Evolutionary conservation across 2,797 vertebrate genomes (phyloP).

Genomic region (Phoebastria nigripes): DNA sequence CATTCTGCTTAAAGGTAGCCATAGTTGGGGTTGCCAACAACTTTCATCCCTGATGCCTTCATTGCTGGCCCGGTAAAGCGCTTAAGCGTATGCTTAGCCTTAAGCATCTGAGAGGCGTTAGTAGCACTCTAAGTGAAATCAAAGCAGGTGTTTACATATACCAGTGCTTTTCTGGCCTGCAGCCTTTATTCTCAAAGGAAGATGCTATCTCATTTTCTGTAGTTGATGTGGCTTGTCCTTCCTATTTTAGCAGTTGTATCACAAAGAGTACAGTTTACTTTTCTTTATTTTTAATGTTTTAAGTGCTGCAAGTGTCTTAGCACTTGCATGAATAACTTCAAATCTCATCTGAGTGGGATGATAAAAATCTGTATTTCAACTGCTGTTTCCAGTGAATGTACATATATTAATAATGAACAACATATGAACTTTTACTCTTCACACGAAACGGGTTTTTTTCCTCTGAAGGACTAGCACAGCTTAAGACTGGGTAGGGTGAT

Average conservation of each 20-base stretch:
- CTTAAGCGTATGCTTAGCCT: not conserved
- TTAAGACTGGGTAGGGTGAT: not conserved
- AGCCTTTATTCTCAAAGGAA: not conserved
- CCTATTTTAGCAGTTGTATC: not conserved
- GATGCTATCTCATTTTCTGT: not conserved
- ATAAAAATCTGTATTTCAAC: not conserved
- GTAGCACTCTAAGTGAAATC: not conserved
- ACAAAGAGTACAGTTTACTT: not conserved
- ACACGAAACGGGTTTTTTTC: rapidly evolving
- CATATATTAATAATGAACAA: not conserved
- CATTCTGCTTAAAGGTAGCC: not conserved
- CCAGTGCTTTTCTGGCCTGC: not conserved
- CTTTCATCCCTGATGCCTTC: not conserved
- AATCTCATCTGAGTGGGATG: not conserved
- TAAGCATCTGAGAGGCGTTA: not conserved
- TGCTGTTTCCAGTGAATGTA: not conserved
- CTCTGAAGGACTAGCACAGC: not conserved
- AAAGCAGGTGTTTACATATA: not conserved
- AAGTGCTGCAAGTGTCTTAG: not conserved
- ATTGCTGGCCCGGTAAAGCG: not conserved
- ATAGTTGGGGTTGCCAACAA: rapidly evolving
- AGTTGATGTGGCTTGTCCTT: rapidly evolving
- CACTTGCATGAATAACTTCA: not conserved
- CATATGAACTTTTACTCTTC: not conserved
- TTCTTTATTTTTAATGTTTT: not conserved